phyloP scores from a whole-genome alignment of 1,140 invertebrate species.

The Drosophila pallidifrons region DNA sequence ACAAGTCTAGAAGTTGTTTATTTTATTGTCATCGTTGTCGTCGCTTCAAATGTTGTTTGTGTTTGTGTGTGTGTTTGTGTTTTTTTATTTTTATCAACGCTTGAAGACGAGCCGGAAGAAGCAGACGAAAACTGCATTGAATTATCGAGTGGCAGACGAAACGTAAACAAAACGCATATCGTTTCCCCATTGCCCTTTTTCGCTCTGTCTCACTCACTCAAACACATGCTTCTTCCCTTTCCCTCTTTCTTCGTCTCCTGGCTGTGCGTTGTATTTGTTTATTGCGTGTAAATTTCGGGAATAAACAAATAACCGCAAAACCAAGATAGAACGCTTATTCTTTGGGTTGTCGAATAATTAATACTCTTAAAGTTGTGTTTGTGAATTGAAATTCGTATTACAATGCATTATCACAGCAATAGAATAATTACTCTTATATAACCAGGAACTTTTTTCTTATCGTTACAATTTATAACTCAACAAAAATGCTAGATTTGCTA shows the following conservation, averaged over 20 bases:
- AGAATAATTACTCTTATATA: too few species aligned
- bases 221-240: neutral
- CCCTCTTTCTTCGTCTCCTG: neutral
- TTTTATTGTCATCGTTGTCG: constrained; percentile 24
- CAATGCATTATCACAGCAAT: too few species aligned
- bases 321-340: neutral
- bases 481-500: too few species aligned
- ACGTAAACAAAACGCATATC: constrained; percentile 50
- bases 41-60: constrained; percentile 43
- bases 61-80: constrained; percentile 5
- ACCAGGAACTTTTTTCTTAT: too few species aligned
- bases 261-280: constrained; percentile 56
- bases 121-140: constrained; percentile 26
- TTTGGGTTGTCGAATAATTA: neutral
- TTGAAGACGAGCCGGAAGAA: neutral
- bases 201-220: neutral
- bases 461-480: too few species aligned
- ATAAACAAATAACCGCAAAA: constrained; percentile 58
- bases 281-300: constrained; percentile 71
- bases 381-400: too few species aligned
- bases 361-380: constrained; percentile 1
- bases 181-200: constrained; percentile 6
- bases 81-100: constrained; percentile 50
- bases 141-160: constrained; percentile 35
- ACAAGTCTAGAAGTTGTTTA: constrained; percentile 40